Percentiles rank a stretch among this genome's conserved stretches.
Conservation (phyloP, 2,113 vertebrate species). For the Peromyscus californicus region DNA sequence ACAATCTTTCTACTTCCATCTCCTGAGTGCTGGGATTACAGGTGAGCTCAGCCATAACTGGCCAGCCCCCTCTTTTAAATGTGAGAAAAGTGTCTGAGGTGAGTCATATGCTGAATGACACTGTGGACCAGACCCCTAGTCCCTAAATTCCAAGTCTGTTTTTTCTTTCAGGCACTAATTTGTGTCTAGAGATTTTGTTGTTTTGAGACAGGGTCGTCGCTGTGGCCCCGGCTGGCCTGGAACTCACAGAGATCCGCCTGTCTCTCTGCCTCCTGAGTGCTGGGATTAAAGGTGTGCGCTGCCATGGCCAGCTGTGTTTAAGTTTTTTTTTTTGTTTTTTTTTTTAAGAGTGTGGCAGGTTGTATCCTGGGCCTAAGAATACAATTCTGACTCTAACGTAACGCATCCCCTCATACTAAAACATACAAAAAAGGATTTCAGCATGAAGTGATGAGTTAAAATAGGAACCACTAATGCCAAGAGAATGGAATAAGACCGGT, state of each 20-base stretch:
- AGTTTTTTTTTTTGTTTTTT: not conserved
- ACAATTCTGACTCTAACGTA: not conserved
- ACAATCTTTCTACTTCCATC: not conserved
- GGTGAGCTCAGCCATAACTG: not conserved
- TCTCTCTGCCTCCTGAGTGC: not conserved
- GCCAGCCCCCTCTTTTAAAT: not conserved
- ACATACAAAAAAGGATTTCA: constrained; percentile 18
- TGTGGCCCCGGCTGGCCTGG: no score
- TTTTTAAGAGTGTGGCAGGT: not conserved
- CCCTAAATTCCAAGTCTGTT: not conserved
- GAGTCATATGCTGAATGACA: not conserved
- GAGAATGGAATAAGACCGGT: constrained; percentile 7
- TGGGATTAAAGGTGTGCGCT: not conserved
- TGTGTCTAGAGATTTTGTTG: not conserved
- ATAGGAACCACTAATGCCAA: not conserved
- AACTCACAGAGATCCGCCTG: not conserved
- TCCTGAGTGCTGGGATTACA: not conserved
- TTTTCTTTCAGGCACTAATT: not conserved
- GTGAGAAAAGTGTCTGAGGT: not conserved
- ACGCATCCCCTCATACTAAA: not conserved
- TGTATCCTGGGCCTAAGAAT: not conserved
- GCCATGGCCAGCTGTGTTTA: not conserved
- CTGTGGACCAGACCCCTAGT: not conserved
- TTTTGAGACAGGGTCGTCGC: not conserved
- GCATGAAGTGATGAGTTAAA: not conserved